Percentiles rank a stretch among this genome's conserved stretches.
Evolutionary conservation across 2,797 vertebrate genomes (phyloP).

Genomic region (Sorex maritimensis): DNA sequence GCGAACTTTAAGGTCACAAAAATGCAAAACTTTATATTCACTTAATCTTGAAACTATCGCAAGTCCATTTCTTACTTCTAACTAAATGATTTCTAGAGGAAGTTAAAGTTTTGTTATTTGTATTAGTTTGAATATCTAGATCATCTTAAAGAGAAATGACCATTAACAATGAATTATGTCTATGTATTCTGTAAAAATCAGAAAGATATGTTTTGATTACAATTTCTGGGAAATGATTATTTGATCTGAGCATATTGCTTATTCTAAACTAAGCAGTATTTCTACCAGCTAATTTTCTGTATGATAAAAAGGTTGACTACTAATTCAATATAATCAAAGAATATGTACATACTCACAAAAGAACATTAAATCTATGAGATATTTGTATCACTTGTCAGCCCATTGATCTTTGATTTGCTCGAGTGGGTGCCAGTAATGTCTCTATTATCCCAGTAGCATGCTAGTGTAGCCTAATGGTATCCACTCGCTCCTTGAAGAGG

Average conservation of each 20-base stretch:
- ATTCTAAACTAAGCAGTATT: neutral
- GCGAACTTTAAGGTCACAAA: conserved; percentile 64
- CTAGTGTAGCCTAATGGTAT: no score
- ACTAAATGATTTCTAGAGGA: conserved; percentile 35
- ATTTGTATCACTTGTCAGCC: no score
- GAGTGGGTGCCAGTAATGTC: no score
- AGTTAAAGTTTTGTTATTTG: neutral
- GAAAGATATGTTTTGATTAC: conserved; percentile 16
- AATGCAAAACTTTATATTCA: conserved; percentile 41
- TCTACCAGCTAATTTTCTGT: neutral
- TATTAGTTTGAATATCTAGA: conserved; percentile 12
- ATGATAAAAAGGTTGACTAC: neutral
- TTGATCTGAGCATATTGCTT: neutral
- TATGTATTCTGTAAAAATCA: neutral
- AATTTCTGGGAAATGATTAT: neutral
- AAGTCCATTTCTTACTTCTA: conserved; percentile 48
- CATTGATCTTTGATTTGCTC: no score
- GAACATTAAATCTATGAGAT: neutral
- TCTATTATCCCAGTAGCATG: no score
- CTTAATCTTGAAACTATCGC: conserved; percentile 7
- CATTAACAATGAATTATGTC: conserved; percentile 44
- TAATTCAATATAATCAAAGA: neutral
- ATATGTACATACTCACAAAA: neutral
- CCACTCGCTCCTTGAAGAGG: no score
- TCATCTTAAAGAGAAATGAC: neutral